Conservation (phyloP, 2,888 invertebrate species). For the Pachymerium ferrugineum region DNA sequence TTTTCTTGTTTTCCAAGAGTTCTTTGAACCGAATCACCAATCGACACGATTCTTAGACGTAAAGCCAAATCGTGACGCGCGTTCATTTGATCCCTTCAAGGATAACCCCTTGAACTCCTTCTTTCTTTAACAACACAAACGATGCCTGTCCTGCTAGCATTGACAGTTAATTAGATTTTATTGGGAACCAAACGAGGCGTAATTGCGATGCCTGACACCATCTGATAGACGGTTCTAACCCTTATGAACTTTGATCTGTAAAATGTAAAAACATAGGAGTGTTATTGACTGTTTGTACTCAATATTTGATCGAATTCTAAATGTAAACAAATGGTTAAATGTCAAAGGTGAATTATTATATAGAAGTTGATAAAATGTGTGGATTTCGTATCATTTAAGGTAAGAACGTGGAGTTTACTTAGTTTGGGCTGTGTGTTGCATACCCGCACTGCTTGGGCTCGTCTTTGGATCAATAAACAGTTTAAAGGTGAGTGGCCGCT, state of each 20-base stretch:
- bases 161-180: background rate
- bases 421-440: background rate
- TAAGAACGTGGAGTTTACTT: background rate
- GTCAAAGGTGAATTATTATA: no score
- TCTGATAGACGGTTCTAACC: background rate
- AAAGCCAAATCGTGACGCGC: no score
- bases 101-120: no score
- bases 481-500: background rate
- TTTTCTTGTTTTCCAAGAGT: background rate
- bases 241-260: no score
- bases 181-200: background rate
- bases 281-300: background rate
- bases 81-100: no score
- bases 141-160: background rate
- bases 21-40: no score
- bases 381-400: no score
- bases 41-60: no score
- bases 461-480: slow-evolving; percentile 2
- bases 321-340: background rate
- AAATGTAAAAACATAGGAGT: no score
- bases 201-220: background rate
- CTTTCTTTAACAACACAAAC: no score
- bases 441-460: background rate
- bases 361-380: no score
- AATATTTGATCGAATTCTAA: background rate